phyloP scores from a whole-genome alignment of 2,888 invertebrate species.

The Lordiphosa andalusiaca region DNA sequence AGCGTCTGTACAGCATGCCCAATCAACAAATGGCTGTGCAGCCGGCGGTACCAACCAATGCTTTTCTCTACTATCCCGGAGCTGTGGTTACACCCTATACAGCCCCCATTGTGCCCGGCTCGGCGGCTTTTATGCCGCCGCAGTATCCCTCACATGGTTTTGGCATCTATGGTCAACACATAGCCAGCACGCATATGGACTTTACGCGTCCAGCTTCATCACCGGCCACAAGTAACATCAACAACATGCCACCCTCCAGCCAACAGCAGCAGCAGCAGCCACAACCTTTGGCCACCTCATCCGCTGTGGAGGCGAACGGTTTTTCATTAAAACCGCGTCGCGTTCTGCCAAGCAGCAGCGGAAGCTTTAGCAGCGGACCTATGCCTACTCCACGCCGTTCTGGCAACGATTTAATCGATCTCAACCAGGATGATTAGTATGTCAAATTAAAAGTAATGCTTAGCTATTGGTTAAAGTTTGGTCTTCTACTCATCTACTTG shows the following conservation, averaged over 20 bases:
- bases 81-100: constrained; percentile 39
- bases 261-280: constrained; percentile 16
- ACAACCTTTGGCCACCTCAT: constrained; percentile 15
- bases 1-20: constrained; percentile 78
- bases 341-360: constrained; percentile 12
- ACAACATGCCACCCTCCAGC: background rate
- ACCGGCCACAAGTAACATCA: constrained; percentile 10
- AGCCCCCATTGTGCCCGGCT: constrained; percentile 59
- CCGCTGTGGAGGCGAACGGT: constrained; percentile 18
- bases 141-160: constrained; percentile 63
- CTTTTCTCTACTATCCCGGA: constrained; percentile 54
- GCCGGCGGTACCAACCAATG: constrained; percentile 38
- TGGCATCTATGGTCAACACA: constrained; percentile 45
- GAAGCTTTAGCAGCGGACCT: background rate
- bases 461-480: constrained; percentile 1
- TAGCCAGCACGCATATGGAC: constrained; percentile 47
- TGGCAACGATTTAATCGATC: constrained; percentile 78
- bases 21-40: constrained; percentile 54
- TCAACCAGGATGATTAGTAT: constrained; percentile 79
- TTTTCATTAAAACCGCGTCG: constrained; percentile 19
- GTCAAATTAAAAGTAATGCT: constrained; percentile 25
- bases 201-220: constrained; percentile 38
- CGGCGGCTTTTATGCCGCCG: constrained; percentile 65
- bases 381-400: constrained; percentile 27
- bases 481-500: constrained; percentile 20